These are phyloP conservation scores for Tetanocera ferruginea DNA, from an alignment of 2,888 invertebrate genomes.

Conservation along the genomic window DNA sequence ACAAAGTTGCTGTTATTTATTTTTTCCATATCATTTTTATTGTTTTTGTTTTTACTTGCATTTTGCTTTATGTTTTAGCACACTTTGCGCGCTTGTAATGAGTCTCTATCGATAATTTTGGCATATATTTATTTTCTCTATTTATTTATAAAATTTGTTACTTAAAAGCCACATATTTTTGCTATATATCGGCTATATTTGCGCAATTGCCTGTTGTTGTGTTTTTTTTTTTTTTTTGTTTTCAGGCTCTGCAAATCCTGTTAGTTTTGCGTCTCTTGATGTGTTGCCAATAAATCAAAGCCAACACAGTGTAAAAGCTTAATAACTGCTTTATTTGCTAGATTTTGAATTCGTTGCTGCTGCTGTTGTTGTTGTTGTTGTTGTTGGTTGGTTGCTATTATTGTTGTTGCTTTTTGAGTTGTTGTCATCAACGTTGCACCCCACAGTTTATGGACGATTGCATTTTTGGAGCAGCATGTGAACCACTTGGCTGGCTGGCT, in stretches of 20 bases:
- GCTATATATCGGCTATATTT: not conserved
- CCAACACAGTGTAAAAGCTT: constrained; percentile 28
- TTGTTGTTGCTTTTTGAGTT: not conserved
- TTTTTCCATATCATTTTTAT: not conserved
- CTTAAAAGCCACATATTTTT: not conserved
- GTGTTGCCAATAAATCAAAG: constrained; percentile 37
- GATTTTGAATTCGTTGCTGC: not conserved
- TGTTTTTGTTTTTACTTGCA: not conserved
- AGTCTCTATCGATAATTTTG: constrained; percentile 18
- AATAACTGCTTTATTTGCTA: constrained; percentile 6
- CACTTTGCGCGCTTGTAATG: constrained; percentile 2
- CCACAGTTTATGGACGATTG: constrained; percentile 5
- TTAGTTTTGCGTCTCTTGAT: constrained; percentile 19
- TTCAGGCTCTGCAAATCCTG: not conserved
- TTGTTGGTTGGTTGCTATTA: not conserved
- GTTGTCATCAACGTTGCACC: not conserved
- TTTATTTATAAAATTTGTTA: not conserved
- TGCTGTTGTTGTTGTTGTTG: not conserved
- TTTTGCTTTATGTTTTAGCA: not conserved
- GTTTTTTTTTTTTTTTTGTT: not conserved
- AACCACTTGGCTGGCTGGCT: not conserved
- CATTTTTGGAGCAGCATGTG: constrained; percentile 1
- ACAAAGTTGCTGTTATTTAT: too few relatives aligned
- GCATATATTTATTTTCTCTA: not conserved
- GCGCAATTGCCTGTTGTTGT: not conserved